Evolutionary conservation across 1,140 invertebrate species (phyloP), one percentile per base, ranked within the genome.

Genomic region (Glossosoma conforme): DNA sequence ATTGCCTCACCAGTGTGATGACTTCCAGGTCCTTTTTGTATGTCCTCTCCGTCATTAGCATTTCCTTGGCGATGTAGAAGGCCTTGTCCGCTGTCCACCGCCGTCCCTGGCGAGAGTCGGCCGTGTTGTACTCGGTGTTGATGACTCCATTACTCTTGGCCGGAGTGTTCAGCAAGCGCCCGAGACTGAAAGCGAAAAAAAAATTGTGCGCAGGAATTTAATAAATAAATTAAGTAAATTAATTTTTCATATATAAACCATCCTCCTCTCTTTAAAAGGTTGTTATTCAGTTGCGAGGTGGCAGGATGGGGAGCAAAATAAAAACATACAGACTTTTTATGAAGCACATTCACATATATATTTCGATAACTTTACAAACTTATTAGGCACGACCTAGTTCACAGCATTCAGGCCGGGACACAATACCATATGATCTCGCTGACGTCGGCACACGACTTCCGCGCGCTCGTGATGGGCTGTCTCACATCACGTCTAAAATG

Each of bases 1-100:
- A n/a, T n/a, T n/a, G n/a, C n/a, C 82, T 77, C 73, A 91, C 88
- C 60, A 85, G 76, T 66, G 90, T 92, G 46, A 97, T 81, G 28
- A 97, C 86, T 69, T 96, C 91, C 54, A 98, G 71, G 67, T 97
- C 93, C 61, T 94, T 91, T 62, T 92, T 93, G 68, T 95, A 98
- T 0, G 93, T 97, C 53, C 93, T 73, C 66, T 97, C 94, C 1
- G 93, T 97, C 89, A 95, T 95, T 4, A 97, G 74, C 42, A 98
- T 70, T 72, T 98, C 93, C 69, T 96, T 96, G 30, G 90, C 86
- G 59, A 97, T 87, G 64, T 88, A 97, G 72, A 95, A 97, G 11
- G 86, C 84, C 64, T 85, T 84, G 61, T 97, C 92, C 1, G 79
- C 80, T 11, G 85, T 82, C 67, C 80, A 81, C 55, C 81, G 78